Base-by-base conservation (phyloP, 2,797 vertebrate genomes). In the Anguilla marmorata region DNA sequence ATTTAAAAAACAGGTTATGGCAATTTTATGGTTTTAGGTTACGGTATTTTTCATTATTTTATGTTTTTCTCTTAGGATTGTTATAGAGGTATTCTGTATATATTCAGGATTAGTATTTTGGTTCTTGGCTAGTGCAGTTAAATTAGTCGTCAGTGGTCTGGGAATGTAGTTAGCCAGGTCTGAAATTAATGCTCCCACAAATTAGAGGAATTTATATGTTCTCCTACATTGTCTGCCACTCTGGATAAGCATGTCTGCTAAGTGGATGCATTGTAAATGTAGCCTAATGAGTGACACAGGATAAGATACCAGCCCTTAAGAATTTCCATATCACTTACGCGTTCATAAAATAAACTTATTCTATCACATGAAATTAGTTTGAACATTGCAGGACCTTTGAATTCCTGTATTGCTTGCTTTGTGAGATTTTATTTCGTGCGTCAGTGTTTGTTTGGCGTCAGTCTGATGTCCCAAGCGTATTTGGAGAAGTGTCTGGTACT, bases 371-470 rank as follows among this genome's bases (percentile, higher is more conserved):
- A 69, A 27, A 69, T 69, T 7, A 69, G n/a, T 69, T 27, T 69
- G n/a, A 69, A 69, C 63, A n/a, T 66, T 14, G 45, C 2, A 2
- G 74, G 45, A 79, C 16, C 14, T 19, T 37, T 41, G 14, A 16
- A 41, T 45, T 60, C 21, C n/a, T 86, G 74, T 82, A 33, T 37
- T 63, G 54, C 80, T 16, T 16, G 74, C 33, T 41, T 79, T 41
- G 33, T 41, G 33, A 11, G 37, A 37, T 30, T 72, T 69, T 72
- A 72, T 30, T 87, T 58, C 56, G 69, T 80, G 50, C 86, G 86
- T 83, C 76, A 82, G 76, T 87, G 41, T 87, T 27, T 87, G 86
- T 63, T 56, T 45, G 24, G 76, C 54, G 52, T 87, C 79, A 83
- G 45, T 66, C 45, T 60, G 41, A n/a, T 87, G 86, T 45, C 41